These are phyloP conservation scores for Intellagama lesueurii DNA, from an alignment of 2,797 vertebrate genomes.

Conservation along the genomic window DNA sequence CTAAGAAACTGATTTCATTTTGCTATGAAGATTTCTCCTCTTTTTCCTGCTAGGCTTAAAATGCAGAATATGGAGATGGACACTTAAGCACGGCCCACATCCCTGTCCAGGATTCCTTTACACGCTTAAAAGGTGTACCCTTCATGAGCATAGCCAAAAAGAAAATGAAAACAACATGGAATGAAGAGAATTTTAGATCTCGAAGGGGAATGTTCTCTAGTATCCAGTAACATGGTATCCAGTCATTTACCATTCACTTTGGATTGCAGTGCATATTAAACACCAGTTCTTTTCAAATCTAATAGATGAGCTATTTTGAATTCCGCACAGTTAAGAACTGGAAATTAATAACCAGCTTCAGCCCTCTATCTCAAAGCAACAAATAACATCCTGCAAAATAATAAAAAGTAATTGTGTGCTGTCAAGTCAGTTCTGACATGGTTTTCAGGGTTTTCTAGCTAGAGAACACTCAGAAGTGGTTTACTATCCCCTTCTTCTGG, in stretches of 20 bases:
- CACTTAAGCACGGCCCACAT: background rate
- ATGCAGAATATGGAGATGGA: background rate
- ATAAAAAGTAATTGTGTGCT: no score
- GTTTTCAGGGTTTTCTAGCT: no score
- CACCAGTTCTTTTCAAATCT: background rate
- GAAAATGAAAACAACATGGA: no score
- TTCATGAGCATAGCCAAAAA: background rate
- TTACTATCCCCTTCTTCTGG: no score
- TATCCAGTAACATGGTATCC: no score
- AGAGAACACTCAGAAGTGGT: no score
- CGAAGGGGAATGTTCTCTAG: no score
- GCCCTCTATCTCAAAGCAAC: background rate
- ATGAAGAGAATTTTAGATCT: no score
- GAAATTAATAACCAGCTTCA: background rate
- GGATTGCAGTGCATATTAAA: no score
- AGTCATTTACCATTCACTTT: no score
- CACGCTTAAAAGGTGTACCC: background rate
- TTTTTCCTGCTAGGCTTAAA: background rate
- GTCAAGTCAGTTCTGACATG: no score
- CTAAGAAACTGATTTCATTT: background rate
- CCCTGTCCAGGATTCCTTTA: background rate
- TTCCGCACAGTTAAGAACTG: background rate
- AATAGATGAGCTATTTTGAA: background rate
- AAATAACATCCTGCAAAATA: no score
- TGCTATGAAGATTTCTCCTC: background rate